Evolutionary conservation across 1,140 invertebrate genomes (phyloP), one percentile per base, ranked within the genome.

Genomic region (Acromyrmex charruanus): DNA sequence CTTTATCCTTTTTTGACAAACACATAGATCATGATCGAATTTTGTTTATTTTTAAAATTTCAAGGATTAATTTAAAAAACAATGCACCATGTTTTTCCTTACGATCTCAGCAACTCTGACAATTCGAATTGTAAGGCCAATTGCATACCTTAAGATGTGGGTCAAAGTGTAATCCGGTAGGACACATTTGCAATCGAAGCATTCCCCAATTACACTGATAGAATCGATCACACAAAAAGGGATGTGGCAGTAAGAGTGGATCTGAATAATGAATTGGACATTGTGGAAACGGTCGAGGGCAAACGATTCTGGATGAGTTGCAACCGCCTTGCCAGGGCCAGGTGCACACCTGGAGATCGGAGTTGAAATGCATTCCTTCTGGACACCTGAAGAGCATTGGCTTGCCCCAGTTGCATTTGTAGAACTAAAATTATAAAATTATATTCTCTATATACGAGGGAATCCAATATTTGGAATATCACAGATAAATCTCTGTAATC

Each of bases 341-440:
- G 81, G 95, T 93, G 79, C 94, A 95, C 6, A 96, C 94, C 90
- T 95, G 92, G 5, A 92, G 51, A 49, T 90, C 90, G 9, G 95
- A 93, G 89, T 96, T 96, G 84, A 96, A 97, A 55, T 95, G 92
- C 12, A 96, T 90, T 2, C 91, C 93, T 0, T 80, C 71, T 0
- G 94, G 89, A 84, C 97, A 97, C 2, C 84, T 66, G 65, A 96
- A 94, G 55, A 95, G 89, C 4, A 95, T 92, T 51, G 96, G 95
- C 16, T 92, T 71, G 0, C 96, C 96, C 66, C 96, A 94, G 25
- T 92, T 92, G 84, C 96, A 97, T 87, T 95, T 94, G 93, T 95
- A 97, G 92, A 96, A 97, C 80, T 79, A 1, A 49, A 61, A 65
- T 49, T 28, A 28, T 21, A 25, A 25, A 28, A 35, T 16, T 59